Evolutionary conservation across 2,888 invertebrate species (phyloP).

Genomic region (Drosophila anceps): DNA sequence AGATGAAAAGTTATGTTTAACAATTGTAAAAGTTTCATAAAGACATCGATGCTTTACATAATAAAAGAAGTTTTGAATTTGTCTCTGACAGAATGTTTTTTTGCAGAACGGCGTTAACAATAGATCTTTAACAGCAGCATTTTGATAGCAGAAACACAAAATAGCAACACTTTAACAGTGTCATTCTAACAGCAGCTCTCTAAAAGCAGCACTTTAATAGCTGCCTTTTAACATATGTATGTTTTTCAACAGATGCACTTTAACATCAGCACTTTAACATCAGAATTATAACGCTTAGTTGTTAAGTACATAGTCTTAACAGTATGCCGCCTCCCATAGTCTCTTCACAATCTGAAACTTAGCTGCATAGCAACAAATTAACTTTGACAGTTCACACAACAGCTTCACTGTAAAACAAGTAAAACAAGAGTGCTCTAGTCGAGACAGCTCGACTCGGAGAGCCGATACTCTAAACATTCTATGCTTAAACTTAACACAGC

Average conservation of each 20-base stretch:
- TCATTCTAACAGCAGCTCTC: no score
- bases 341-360: not conserved
- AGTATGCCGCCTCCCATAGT: not conserved
- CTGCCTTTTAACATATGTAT: no score
- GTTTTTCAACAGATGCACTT: slow-evolving; percentile 2
- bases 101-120: not conserved
- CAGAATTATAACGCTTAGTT: not conserved
- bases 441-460: no score
- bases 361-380: not conserved
- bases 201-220: not conserved
- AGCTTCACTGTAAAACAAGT: slow-evolving; percentile 1
- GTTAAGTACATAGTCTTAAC: not conserved
- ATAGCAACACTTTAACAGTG: not conserved
- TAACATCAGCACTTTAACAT: not conserved
- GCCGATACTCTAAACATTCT: no score
- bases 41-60: not conserved
- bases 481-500: no score
- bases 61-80: not conserved
- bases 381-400: slow-evolving; percentile 3
- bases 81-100: not conserved
- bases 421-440: no score
- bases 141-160: no score
- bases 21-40: not conserved
- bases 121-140: not conserved
- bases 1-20: not conserved